A percentile compares a stretch with the other conserved stretches of the same genome.
phyloP scores from a whole-genome alignment of 1,140 invertebrate species.

The Drosophila pseudoobscura region DNA sequence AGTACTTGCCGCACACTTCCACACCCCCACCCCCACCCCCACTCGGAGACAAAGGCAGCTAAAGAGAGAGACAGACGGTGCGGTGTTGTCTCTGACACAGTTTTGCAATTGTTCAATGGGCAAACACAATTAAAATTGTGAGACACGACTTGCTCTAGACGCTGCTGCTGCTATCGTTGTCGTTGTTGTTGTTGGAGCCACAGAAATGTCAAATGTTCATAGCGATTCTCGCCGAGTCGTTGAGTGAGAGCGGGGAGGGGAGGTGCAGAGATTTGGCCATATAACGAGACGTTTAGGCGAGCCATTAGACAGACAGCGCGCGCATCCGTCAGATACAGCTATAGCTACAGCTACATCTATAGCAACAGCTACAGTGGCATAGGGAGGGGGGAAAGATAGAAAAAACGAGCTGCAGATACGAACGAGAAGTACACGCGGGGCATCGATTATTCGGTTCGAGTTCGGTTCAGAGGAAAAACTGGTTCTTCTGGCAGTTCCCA shows the following conservation, averaged over 20 bases:
- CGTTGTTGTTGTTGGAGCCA: too few relatives aligned
- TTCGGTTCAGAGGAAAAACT: conserved; percentile 50
- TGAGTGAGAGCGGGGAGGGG: conserved; percentile 4
- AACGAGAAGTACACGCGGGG: conserved; percentile 35
- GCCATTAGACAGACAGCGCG: conserved; percentile 57
- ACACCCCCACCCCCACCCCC: conserved; percentile 8
- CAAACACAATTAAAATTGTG: conserved; percentile 68
- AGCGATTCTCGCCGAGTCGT: background rate
- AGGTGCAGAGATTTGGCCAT: conserved; percentile 6
- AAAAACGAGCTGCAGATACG: background rate
- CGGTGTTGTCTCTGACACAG: conserved; percentile 39
- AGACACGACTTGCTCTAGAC: conserved; percentile 68
- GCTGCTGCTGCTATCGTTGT: conserved; percentile 10
- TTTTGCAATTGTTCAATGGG: conserved; percentile 70
- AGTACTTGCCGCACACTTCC: conserved; percentile 3
- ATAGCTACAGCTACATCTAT: conserved; percentile 30
- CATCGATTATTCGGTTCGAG: conserved; percentile 33
- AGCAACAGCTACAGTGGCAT: background rate
- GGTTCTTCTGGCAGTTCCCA: conserved; percentile 44
- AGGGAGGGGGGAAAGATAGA: background rate
- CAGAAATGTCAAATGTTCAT: conserved; percentile 59
- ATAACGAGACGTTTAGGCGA: conserved; percentile 40
- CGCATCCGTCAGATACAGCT: conserved; percentile 57
- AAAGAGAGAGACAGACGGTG: conserved; percentile 19
- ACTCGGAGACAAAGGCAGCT: conserved; percentile 15